Evolutionary conservation across 2,888 invertebrate genomes (phyloP).

Genomic region (Sepioteuthis lessoniana): DNA sequence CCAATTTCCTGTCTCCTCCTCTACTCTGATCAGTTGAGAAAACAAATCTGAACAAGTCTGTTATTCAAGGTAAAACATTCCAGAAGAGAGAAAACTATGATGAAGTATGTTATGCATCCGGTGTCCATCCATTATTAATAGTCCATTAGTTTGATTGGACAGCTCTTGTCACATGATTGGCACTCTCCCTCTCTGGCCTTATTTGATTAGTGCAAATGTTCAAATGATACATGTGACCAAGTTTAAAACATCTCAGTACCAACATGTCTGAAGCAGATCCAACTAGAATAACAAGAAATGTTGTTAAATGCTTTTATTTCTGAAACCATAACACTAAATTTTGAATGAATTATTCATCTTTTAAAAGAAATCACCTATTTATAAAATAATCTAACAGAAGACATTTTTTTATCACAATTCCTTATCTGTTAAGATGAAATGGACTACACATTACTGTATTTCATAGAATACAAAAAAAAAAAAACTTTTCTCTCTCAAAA

Average conservation of each 20-base stretch:
- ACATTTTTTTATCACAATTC: no score
- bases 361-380: no score
- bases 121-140: background rate
- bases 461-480: no score
- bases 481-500: no score
- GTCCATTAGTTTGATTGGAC: constrained; percentile 14
- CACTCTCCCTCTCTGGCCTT: background rate
- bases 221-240: background rate
- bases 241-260: background rate
- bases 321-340: no score
- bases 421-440: no score
- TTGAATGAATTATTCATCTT: no score
- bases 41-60: background rate
- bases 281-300: background rate
- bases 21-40: background rate
- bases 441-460: no score
- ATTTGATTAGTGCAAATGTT: background rate
- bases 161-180: background rate
- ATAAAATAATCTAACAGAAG: no score
- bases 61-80: background rate
- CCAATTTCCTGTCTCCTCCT: background rate
- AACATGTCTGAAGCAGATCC: background rate
- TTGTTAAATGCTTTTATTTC: no score
- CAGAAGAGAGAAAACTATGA: background rate
- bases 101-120: background rate